These are phyloP conservation scores for Ridgeia piscesae DNA, from an alignment of 1,140 invertebrate genomes.

Conservation along the genomic window DNA sequence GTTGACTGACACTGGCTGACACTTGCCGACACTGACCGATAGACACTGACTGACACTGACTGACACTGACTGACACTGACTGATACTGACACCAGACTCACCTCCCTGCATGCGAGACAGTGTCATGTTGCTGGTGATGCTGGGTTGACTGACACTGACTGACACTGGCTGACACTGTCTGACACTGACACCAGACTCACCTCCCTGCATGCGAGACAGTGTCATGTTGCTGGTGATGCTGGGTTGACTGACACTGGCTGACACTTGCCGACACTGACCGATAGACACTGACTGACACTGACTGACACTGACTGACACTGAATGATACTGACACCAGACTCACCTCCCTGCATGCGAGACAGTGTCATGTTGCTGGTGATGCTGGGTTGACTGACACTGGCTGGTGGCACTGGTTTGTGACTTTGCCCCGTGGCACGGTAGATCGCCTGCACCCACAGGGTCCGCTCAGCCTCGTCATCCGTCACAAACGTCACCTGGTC, in stretches of 20 bases:
- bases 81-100: slow-evolving; percentile 34
- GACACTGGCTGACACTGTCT: too few relatives aligned
- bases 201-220: slow-evolving; percentile 25
- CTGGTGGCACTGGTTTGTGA: slow-evolving; percentile 76
- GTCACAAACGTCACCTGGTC: slow-evolving; percentile 96
- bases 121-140: too few relatives aligned
- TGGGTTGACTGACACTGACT: too few relatives aligned
- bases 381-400: not conserved
- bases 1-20: not conserved
- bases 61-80: too few relatives aligned
- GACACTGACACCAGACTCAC: slow-evolving; percentile 15
- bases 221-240: not conserved
- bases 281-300: not conserved
- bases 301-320: not conserved
- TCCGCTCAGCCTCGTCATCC: slow-evolving; percentile 97
- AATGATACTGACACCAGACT: slow-evolving; percentile 29
- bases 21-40: too few relatives aligned
- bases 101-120: too few relatives aligned
- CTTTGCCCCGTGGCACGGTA: slow-evolving; percentile 98
- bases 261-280: too few relatives aligned
- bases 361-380: slow-evolving; percentile 59
- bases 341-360: slow-evolving; percentile 85
- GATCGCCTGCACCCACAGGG: slow-evolving; percentile 94
- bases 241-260: not conserved
- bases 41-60: not conserved